Evolutionary conservation across 2,888 invertebrate species (phyloP), one percentile per base, ranked within the genome.

Genomic region (Ichneumoninae sp.): DNA sequence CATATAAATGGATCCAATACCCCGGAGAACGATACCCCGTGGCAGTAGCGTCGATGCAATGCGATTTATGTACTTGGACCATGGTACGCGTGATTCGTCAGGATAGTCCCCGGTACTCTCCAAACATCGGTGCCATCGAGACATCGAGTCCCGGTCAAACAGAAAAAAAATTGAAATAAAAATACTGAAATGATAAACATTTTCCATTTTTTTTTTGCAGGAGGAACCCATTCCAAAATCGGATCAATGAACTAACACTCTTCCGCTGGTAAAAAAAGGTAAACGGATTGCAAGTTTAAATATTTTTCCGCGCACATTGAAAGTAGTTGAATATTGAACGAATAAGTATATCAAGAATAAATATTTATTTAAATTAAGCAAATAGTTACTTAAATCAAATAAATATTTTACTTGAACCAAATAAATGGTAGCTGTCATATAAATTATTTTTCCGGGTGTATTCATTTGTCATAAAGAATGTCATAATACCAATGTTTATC

Each of bases 1-100:
- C 83, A 83, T 83, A 83, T 75, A 74, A 79, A 83, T 83, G 79
- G 70, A 70, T 47, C 54, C 75, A 57, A 79, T 79, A 44, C 83
- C 75, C 75, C 74, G 73, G 71, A 50, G 70, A 83, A 83, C 70
- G 63, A 65, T 65, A 70, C 65, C 36, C 70, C 47, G 33, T 65
- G 33, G 26, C 70, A n/a, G 66, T 75, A 33, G 40, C 74, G 47
- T 79, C 57, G 70, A 83, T 83, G 70, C 83, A 75, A 75, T 75
- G 79, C 83, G 75, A 75, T 79, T 79, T 79, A 83, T 79, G 54
- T 65, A 69, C 65, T 47, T 47, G 54, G 36, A 57, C 57, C 79
- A n/a, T 54, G 52, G 54, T 47, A 70, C 63, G 63, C 63, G 65
- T 75, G 79, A 83, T 83, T 83, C 79, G 83, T 75, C 75, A 79